These are phyloP conservation scores for Mellilla xanthometata DNA, from an alignment of 2,888 invertebrate species.

Conservation along the genomic window DNA sequence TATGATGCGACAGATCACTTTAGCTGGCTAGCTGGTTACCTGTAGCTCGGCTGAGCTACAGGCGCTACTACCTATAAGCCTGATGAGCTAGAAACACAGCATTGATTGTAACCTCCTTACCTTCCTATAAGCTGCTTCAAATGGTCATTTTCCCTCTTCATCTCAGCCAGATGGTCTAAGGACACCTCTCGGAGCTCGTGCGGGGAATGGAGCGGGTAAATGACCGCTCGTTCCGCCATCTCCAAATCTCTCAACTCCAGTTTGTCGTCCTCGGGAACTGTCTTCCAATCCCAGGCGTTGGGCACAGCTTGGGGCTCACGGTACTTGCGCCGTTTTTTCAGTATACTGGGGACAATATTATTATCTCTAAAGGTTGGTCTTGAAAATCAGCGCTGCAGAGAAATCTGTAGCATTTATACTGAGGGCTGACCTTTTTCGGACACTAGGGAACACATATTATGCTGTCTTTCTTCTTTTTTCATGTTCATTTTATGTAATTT, in stretches of 20 bases:
- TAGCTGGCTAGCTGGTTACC: no score
- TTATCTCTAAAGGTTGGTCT: slow-evolving; percentile 59
- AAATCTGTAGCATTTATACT: no score
- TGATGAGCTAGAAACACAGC: no score
- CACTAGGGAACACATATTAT: no score
- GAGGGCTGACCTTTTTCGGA: no score
- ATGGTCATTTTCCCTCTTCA: slow-evolving; percentile 56
- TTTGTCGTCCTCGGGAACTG: slow-evolving; percentile 57
- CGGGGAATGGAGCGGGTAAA: slow-evolving; percentile 69
- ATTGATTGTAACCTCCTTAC: slow-evolving; percentile 36
- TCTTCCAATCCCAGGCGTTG: slow-evolving; percentile 68
- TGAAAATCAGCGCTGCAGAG: no score
- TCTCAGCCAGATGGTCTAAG: slow-evolving; percentile 43
- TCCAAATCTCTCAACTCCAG: slow-evolving; percentile 59
- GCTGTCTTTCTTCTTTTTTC: no score
- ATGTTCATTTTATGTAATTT: no score
- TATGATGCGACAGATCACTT: no score
- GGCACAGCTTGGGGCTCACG: slow-evolving; percentile 46
- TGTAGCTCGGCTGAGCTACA: no score
- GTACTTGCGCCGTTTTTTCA: slow-evolving; percentile 60
- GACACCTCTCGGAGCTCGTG: slow-evolving; percentile 52
- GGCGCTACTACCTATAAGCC: no score
- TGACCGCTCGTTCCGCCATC: slow-evolving; percentile 53
- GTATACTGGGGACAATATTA: slow-evolving; percentile 40
- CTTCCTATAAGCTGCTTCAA: slow-evolving; percentile 55